Percentiles rank a stretch among this genome's conserved stretches.
phyloP scores from a whole-genome alignment of 2,113 vertebrate species.

The Glareola pratincola region DNA sequence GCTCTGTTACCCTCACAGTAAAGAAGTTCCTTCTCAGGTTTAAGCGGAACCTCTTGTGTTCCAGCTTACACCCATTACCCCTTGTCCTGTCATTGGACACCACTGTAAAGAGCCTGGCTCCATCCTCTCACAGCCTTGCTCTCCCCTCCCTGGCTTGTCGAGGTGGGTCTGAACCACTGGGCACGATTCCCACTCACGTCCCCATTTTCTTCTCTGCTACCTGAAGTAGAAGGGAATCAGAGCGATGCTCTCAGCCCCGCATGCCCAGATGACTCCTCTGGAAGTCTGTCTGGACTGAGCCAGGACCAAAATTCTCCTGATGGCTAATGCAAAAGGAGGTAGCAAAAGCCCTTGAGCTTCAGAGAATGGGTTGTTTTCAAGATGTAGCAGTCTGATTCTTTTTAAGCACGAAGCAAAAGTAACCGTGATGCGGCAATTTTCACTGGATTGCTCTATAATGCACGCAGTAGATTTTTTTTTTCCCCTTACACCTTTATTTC shows the following conservation, averaged over 20 bases:
- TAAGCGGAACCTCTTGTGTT: too few species aligned
- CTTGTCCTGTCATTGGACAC: too few species aligned
- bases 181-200: background rate
- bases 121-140: background rate
- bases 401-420: background rate
- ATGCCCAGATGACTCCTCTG: background rate
- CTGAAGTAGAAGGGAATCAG: background rate
- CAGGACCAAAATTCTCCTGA: background rate
- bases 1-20: too few species aligned
- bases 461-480: background rate
- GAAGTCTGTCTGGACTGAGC: background rate
- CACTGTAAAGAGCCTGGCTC: too few species aligned
- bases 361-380: background rate
- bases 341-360: background rate
- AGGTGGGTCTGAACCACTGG: background rate
- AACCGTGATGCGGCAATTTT: slow-evolving; percentile 13
- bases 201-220: background rate
- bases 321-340: background rate
- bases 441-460: slow-evolving; percentile 2
- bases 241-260: background rate
- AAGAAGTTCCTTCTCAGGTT: too few species aligned
- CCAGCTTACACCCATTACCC: too few species aligned
- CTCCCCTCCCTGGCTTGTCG: background rate
- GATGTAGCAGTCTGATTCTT: background rate
- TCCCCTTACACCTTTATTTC: slow-evolving; percentile 30